These are phyloP conservation scores for Tylochromis polylepis DNA, from an alignment of 2,113 vertebrate species.

Conservation along the genomic window DNA sequence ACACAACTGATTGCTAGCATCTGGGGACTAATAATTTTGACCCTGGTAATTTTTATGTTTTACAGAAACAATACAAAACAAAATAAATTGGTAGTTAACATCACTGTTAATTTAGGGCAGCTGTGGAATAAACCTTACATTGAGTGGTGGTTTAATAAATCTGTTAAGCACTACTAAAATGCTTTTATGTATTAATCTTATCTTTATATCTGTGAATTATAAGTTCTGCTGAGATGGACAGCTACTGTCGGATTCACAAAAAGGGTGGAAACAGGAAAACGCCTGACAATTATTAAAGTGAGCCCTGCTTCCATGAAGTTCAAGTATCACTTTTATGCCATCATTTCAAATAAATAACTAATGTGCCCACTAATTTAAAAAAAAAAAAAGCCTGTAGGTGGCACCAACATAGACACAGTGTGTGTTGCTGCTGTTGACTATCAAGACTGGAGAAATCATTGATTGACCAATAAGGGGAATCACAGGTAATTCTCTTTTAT, in stretches of 20 bases:
- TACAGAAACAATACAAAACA: not conserved
- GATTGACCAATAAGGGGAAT: conserved; percentile 40
- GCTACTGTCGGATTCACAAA: not conserved
- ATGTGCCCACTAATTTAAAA: not conserved
- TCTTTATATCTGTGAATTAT: not conserved
- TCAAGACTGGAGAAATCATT: conserved; percentile 6
- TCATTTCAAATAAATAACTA: not conserved
- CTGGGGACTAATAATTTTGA: not conserved
- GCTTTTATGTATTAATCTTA: not conserved
- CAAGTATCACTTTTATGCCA: not conserved
- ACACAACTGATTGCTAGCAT: not conserved
- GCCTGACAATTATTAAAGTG: not conserved
- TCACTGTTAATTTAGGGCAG: not conserved
- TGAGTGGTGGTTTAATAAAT: not conserved
- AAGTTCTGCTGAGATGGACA: not conserved
- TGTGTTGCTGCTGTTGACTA: not conserved
- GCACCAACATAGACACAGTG: not conserved
- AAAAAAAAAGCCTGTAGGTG: not conserved
- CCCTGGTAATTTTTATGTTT: not conserved
- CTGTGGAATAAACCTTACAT: not conserved
- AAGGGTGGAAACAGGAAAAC: not conserved
- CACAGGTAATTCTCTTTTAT: conserved; percentile 46
- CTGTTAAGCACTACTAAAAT: not conserved
- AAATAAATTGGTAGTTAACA: not conserved
- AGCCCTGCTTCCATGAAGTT: not conserved